Conservation (phyloP, 2,888 invertebrate genomes). For the Trichogramma dendrolimi region DNA sequence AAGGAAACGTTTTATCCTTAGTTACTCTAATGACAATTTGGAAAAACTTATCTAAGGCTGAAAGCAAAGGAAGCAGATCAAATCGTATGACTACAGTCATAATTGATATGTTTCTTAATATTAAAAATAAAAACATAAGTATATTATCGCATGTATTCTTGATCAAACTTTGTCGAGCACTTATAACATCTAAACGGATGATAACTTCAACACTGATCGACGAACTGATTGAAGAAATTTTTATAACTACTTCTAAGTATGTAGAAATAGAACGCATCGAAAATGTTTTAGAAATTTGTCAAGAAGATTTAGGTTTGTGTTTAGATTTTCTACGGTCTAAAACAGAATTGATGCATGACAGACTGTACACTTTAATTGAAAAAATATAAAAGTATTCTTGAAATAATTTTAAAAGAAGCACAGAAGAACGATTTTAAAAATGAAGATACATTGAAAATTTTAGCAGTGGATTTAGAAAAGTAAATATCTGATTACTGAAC, state of each 20-base stretch:
- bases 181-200: constrained; percentile 23
- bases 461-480: constrained; percentile 44
- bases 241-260: no score
- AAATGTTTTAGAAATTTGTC: constrained; percentile 26
- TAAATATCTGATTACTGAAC: constrained; percentile 30
- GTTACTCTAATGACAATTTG: constrained; percentile 37
- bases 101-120: constrained; percentile 31
- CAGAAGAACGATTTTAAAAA: constrained; percentile 28
- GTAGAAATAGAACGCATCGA: constrained; percentile 18
- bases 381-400: constrained; percentile 37
- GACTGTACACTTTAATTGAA: constrained; percentile 37
- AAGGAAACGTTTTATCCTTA: constrained; percentile 28
- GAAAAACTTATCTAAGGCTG: constrained; percentile 38
- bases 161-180: constrained; percentile 18
- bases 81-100: constrained; percentile 35
- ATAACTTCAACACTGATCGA: not conserved
- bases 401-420: constrained; percentile 35
- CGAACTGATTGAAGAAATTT: no score
- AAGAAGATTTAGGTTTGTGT: constrained; percentile 37
- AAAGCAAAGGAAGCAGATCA: constrained; percentile 36
- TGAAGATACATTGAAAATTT: constrained; percentile 33
- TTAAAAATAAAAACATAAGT: constrained; percentile 30
- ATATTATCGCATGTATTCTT: constrained; percentile 11
- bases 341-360: constrained; percentile 36
- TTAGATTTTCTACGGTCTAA: constrained; percentile 37